Percentiles rank a stretch among this genome's conserved stretches.
Evolutionary conservation across 2,797 vertebrate genomes (phyloP).

Genomic region (Thalassophryne amazonica): DNA sequence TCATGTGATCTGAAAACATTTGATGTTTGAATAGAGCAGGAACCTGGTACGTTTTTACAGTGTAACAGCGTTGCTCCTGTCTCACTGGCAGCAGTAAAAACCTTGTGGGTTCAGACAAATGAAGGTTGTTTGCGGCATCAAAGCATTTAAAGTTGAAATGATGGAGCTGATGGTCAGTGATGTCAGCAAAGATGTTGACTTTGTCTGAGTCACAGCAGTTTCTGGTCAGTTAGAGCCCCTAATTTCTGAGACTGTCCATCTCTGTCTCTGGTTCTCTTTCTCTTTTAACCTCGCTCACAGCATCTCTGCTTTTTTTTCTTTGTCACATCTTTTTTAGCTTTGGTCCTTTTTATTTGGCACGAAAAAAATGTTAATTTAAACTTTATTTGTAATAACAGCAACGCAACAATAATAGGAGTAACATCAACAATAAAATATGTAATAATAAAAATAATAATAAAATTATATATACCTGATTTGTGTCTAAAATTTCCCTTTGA

Average conservation of each 20-base stretch:
- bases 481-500: too few species aligned
- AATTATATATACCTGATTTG: too few species aligned
- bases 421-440: too few species aligned
- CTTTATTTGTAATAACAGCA: too few species aligned
- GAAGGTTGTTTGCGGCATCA: constrained; percentile 66
- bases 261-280: constrained; percentile 54
- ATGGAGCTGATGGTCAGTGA: constrained; percentile 76
- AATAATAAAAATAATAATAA: too few species aligned
- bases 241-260: constrained; percentile 62
- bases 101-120: constrained; percentile 66
- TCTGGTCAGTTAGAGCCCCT: constrained; percentile 75
- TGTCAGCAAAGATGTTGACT: constrained; percentile 76
- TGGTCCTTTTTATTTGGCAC: background rate
- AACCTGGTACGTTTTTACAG: constrained; percentile 12
- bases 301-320: constrained; percentile 35
- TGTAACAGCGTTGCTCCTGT: constrained; percentile 54
- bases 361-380: too few species aligned
- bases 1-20: constrained; percentile 2
- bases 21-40: constrained; percentile 19
- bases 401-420: too few species aligned
- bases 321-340: constrained; percentile 22
- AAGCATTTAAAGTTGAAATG: constrained; percentile 64
- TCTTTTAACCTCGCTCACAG: constrained; percentile 61
- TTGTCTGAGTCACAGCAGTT: constrained; percentile 74
- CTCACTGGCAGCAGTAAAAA: constrained; percentile 58